Evolutionary conservation across 2,888 invertebrate genomes (phyloP), one percentile per base, ranked within the genome.

Genomic region (Mantis religiosa): DNA sequence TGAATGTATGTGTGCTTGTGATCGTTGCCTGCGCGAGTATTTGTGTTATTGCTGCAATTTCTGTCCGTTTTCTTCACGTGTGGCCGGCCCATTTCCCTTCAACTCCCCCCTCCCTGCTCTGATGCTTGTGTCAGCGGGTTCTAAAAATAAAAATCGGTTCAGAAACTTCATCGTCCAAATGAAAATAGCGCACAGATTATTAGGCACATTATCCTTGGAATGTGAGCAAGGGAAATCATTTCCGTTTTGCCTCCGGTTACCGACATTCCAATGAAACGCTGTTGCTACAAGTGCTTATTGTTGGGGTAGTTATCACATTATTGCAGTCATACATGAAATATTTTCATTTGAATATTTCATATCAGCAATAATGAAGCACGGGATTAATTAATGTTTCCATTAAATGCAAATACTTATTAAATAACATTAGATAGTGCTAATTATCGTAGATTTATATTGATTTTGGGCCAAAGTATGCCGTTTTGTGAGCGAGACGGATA

Each of bases 121-220:
- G 82, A 47, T 87, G 87, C 82, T 30, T 87, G 81, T 87, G 87
- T 87, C 82, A 87, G 87, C 87, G 87, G 9, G 34, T 41, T 82
- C 87, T 87, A 87, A 87, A 87, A 87, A 87, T 87, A 87, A 82
- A 87, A 87, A 87, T 87, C 82, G 28, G 82, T 28, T 34, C 71
- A 87, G 54, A 87, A 87, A 87, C 87, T 87, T 87, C 86, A 87
- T 87, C 87, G 82, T 87, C 30, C 28, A 87, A 82, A 87, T 87
- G 82, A 87, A 87, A 87, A 41, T 87, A 82, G 87, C 87, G 81
- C 82, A 87, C 82, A 87, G 82, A 87, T 87, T 87, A 87, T 82
- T 34, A 82, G 71, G 28, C 28, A 20, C 41, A 41, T 41, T 87
- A 87, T 82, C 87, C 87, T 87, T 71, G 34, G 30, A 28, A 54